phyloP scores from a whole-genome alignment of 2,113 vertebrate species.

The Carettochelys insculpta region DNA sequence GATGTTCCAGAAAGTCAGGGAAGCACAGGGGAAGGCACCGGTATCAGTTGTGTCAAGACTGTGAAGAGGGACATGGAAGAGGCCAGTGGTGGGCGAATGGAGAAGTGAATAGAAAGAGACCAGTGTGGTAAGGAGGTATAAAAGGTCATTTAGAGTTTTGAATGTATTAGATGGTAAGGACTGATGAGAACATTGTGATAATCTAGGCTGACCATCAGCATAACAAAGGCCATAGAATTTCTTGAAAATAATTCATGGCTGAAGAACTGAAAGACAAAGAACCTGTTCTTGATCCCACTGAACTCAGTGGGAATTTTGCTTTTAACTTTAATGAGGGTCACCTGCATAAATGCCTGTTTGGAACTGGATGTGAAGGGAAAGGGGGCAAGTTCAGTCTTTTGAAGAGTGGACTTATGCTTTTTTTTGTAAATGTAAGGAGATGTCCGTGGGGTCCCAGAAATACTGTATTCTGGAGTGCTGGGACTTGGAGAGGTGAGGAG shows the following conservation, averaged over 20 bases:
- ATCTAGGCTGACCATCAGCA: no score
- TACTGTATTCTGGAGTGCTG: neutral
- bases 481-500: neutral
- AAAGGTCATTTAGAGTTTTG: neutral
- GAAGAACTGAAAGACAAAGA: neutral
- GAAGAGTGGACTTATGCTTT: neutral
- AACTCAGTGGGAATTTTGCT: neutral
- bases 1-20: neutral
- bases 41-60: neutral
- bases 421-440: neutral
- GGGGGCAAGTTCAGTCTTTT: rapidly evolving
- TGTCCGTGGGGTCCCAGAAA: neutral
- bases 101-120: neutral
- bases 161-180: neutral
- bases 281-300: neutral
- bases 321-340: neutral
- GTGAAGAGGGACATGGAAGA: neutral
- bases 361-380: neutral
- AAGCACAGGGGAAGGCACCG: neutral
- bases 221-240: no score
- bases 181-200: no score
- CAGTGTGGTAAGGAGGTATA: neutral
- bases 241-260: no score
- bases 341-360: neutral
- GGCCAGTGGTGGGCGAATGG: neutral